Percentiles rank a stretch among this genome's conserved stretches.
phyloP scores from a whole-genome alignment of 2,113 vertebrate genomes.

The Potamarius usumacintae region DNA sequence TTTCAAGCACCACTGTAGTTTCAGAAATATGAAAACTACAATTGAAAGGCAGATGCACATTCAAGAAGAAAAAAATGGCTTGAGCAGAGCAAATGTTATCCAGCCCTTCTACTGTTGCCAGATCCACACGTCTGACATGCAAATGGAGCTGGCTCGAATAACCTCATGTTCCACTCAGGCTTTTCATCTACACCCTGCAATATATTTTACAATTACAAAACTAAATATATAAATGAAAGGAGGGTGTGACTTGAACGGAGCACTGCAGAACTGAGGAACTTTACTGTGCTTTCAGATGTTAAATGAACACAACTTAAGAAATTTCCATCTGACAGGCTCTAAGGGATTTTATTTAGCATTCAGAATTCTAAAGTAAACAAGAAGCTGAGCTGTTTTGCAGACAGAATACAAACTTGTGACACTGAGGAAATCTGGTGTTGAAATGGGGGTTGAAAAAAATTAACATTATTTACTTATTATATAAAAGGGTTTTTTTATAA shows the following conservation, averaged over 20 bases:
- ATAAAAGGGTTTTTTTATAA: too few relatives aligned
- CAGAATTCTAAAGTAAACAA: conserved; percentile 56
- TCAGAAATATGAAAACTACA: conserved; percentile 54
- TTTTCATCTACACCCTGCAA: conserved; percentile 60
- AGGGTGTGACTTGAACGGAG: conserved; percentile 47
- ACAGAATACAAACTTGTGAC: conserved; percentile 62
- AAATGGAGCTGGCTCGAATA: conserved; percentile 46
- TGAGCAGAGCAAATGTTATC: conserved; percentile 44
- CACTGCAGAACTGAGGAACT: conserved; percentile 42
- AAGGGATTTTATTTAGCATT: conserved; percentile 60
- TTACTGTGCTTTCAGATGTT: conserved; percentile 41
- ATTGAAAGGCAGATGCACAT: conserved; percentile 38
- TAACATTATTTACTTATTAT: too few relatives aligned
- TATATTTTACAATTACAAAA: conserved; percentile 62
- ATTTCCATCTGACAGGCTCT: conserved; percentile 60
- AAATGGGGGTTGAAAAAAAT: neutral
- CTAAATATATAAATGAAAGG: conserved; percentile 64
- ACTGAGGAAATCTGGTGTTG: conserved; percentile 56
- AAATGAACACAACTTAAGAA: conserved; percentile 57
- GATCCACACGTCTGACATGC: conserved; percentile 50
- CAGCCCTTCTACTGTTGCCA: conserved; percentile 42
- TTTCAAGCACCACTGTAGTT: conserved; percentile 48
- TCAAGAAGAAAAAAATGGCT: conserved; percentile 49
- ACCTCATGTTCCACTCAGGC: conserved; percentile 45
- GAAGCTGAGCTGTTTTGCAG: conserved; percentile 58